Conservation (phyloP, 2,113 vertebrate genomes). For the Diadophis punctatus region DNA sequence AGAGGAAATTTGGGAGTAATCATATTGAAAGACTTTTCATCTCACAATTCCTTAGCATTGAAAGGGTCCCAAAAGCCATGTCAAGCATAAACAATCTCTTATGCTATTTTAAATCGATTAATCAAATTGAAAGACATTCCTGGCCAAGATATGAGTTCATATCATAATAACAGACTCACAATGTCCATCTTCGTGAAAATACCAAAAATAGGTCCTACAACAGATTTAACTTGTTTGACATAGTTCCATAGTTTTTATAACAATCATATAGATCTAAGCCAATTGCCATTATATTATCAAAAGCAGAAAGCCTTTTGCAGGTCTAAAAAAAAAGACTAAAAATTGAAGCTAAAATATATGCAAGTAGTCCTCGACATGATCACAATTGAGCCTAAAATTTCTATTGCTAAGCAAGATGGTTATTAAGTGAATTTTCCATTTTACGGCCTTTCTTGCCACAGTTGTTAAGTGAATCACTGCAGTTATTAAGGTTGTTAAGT, state of each 20-base stretch:
- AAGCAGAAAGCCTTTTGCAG: neutral
- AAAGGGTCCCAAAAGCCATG: neutral
- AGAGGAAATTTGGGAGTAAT: neutral
- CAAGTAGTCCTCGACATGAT: neutral
- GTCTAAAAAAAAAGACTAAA: neutral
- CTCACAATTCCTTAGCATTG: neutral
- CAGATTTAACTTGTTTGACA: neutral
- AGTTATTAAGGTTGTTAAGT: neutral
- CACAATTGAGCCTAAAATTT: neutral
- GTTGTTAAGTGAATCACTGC: neutral
- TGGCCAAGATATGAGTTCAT: neutral
- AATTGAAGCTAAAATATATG: neutral
- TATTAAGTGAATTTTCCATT: neutral
- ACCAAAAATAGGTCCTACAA: neutral
- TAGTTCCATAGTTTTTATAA: neutral
- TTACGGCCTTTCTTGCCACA: neutral
- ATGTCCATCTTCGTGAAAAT: neutral
- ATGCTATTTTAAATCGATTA: neutral
- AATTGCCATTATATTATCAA: neutral
- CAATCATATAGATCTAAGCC: neutral
- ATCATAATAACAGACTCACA: neutral
- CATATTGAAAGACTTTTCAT: neutral
- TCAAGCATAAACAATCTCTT: neutral
- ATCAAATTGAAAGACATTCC: neutral
- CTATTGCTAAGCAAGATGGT: neutral